phyloP scores from a whole-genome alignment of 1,140 invertebrate species.

The Chionoecetes opilio region DNA sequence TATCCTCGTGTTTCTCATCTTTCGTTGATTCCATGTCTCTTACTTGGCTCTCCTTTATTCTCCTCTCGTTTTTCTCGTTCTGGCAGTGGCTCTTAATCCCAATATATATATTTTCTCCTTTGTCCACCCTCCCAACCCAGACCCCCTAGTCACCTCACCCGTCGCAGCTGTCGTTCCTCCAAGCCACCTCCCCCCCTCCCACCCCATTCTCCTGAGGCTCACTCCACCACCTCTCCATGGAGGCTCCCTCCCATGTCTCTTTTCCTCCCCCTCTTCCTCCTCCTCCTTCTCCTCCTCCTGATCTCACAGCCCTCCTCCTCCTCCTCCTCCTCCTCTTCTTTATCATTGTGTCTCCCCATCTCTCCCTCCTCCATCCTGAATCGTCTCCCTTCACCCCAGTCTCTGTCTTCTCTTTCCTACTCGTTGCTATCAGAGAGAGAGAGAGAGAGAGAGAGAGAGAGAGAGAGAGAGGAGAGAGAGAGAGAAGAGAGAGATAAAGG shows the following conservation, averaged over 20 bases:
- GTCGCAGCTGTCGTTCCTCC: neutral
- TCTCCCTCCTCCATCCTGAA: neutral
- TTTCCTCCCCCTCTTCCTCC: neutral
- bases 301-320: neutral
- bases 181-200: neutral
- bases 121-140: neutral
- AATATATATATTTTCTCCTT: too few species aligned
- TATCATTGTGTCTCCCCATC: neutral
- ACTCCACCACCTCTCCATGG: neutral
- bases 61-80: too few species aligned
- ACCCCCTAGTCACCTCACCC: neutral
- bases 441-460: constrained; percentile 27
- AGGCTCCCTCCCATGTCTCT: neutral
- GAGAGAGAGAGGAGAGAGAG: neutral
- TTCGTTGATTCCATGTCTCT: too few species aligned
- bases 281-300: neutral
- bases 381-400: too few species aligned
- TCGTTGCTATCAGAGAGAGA: neutral
- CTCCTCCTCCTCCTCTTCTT: neutral
- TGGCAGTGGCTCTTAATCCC: too few species aligned
- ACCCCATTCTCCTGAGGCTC: neutral
- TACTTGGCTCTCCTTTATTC: too few species aligned
- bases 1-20: too few species aligned
- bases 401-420: too few species aligned
- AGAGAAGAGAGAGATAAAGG: too few species aligned